Conservation (phyloP, 2,797 vertebrate genomes). For the Siniperca scherzeri region DNA sequence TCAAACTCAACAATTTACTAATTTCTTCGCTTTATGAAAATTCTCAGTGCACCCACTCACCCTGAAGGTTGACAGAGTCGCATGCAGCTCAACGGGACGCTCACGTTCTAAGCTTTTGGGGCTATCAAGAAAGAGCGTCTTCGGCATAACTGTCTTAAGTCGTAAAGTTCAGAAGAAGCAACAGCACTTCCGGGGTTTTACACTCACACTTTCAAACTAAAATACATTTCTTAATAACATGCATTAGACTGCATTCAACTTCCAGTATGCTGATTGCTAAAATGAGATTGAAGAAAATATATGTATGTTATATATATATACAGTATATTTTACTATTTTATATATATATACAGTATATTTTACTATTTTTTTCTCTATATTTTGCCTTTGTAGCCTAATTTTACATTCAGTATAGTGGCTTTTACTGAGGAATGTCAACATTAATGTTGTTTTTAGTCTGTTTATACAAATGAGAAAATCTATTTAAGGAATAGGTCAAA, state of each 20-base stretch:
- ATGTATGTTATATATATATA: too few relatives aligned
- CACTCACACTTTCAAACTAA: conserved; percentile 13
- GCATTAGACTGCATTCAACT: not conserved
- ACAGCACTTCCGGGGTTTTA: not conserved
- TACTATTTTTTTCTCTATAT: too few relatives aligned
- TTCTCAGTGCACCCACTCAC: not conserved
- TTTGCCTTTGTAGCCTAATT: not conserved
- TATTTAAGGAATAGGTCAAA: too few relatives aligned
- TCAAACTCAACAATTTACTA: not conserved
- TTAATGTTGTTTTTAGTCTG: too few relatives aligned
- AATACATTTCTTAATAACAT: not conserved
- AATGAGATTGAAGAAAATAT: not conserved
- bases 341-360: not conserved
- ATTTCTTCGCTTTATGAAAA: not conserved
- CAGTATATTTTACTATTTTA: not conserved
- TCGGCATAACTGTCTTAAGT: too few relatives aligned
- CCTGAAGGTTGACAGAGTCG: not conserved
- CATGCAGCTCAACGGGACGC: not conserved
- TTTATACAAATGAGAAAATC: too few relatives aligned
- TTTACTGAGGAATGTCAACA: not conserved
- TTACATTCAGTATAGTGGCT: not conserved
- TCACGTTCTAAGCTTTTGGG: fast-evolving
- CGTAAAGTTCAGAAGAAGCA: fast-evolving
- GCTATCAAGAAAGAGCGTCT: too few relatives aligned
- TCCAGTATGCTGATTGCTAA: not conserved